Evolutionary conservation across 1,140 invertebrate genomes (phyloP).

Genomic region (Chironomus tepperi): DNA sequence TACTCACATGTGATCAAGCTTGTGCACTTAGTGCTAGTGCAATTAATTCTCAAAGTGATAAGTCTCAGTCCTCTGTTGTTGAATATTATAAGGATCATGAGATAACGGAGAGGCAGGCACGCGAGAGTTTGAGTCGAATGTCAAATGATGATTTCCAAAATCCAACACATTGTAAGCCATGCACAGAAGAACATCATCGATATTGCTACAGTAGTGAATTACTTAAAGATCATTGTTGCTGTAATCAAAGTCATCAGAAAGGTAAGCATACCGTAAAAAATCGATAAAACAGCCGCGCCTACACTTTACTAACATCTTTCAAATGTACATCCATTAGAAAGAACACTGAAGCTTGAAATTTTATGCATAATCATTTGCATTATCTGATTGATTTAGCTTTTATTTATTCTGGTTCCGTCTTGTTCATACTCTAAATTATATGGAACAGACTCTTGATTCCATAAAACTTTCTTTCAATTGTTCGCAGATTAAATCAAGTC

Average conservation of each 20-base stretch:
- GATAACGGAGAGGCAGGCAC: background rate
- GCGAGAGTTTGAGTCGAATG: background rate
- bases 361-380: background rate
- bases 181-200: background rate
- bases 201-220: background rate
- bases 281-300: background rate
- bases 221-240: slow-evolving; percentile 11
- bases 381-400: background rate
- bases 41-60: slow-evolving; percentile 8
- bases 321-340: background rate
- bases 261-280: background rate
- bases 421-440: background rate
- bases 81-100: slow-evolving; percentile 2
- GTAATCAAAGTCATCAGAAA: background rate
- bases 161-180: background rate
- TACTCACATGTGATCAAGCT: background rate
- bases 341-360: slow-evolving; percentile 15
- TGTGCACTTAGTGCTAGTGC: background rate
- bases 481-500: slow-evolving; percentile 8
- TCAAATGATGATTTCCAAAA: background rate
- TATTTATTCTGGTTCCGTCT: no score
- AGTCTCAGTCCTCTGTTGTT: background rate
- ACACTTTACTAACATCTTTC: background rate
- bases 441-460: background rate
- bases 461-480: background rate